Base-by-base conservation (phyloP, 2,888 invertebrate genomes). In the Nemotelus pantherinus region DNA sequence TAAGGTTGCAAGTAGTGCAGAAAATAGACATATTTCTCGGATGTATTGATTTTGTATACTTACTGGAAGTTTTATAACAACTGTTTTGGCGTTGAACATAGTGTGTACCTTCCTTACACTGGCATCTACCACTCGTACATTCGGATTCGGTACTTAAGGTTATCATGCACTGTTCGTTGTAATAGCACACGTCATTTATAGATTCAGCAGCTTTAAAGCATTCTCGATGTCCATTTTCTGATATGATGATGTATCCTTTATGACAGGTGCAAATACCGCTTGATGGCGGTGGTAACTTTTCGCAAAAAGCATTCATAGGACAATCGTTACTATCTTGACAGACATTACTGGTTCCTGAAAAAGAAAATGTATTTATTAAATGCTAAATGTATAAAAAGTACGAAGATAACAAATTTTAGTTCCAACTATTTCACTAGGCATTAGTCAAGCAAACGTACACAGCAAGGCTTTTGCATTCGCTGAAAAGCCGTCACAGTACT, bases 1-100 rank as follows among this genome's bases (percentile, higher is more conserved):
- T 50, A 9, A 7, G 9, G 9, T 1, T 50, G 50, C 1, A 50
- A 7, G 50, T 7, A 50, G 5, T 50, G 6, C 9, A 50, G 50
- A 50, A 50, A 50, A 25, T 25, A 25, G 1, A 50, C 1, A 50
- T 50, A n/a, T 50, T 9, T 50, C 1, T 5, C 50, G 9, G 9
- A 50, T 50, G 50, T 25, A 25, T 25, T 1, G 25, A 25, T 25
- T 25, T 43, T 55, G n/a, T 41, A 4, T 53, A 82, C 82, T 82
- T 82, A 87, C 87, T 84, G 65, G 85, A 83, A 74, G 85, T 84
- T 81, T 84, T 82, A 82, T 86, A 86, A 81, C 88, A 88, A 77
- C 84, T 83, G 76, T 84, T 83, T 63, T 84, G 83, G 75, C 82
- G 82, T 65, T 77, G 48, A n/a, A 82, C 80, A 81, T 84, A 86